These are phyloP conservation scores for Hecatera dysodea DNA, from an alignment of 2,888 invertebrate species.

Conservation along the genomic window DNA sequence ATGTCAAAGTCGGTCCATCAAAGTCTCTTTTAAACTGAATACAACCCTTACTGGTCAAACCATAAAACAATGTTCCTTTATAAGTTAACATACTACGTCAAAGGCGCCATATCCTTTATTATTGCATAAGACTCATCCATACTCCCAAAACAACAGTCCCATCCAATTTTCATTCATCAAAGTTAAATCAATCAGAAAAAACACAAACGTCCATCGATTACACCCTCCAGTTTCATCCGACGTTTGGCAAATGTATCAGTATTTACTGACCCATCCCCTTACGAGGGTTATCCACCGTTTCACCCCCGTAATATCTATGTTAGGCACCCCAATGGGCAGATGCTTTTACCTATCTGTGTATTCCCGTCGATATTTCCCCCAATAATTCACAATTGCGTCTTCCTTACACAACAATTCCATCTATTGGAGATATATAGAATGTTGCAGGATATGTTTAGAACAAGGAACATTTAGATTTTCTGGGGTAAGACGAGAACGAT, in stretches of 20 bases:
- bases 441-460: constrained; percentile 49
- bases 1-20: no score
- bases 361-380: constrained; percentile 73
- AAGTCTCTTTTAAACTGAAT: no score
- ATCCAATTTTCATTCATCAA: constrained; percentile 45
- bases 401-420: constrained; percentile 83
- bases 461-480: background rate
- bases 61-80: no score
- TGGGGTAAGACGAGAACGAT: background rate
- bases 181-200: constrained; percentile 56
- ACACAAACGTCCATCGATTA: constrained; percentile 38
- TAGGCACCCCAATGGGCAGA: constrained; percentile 71
- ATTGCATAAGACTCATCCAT: background rate
- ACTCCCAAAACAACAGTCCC: constrained; percentile 6
- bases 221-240: constrained; percentile 29
- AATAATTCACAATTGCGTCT: constrained; percentile 84
- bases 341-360: constrained; percentile 73
- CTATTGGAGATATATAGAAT: constrained; percentile 68
- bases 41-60: no score
- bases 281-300: constrained; percentile 54
- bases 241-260: constrained; percentile 59
- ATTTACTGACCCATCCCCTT: constrained; percentile 60
- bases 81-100: no score
- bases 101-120: background rate
- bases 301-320: constrained; percentile 64